Evolutionary conservation across 2,797 vertebrate species (phyloP), one percentile per base, ranked within the genome.

Genomic region (Tinamus major): DNA sequence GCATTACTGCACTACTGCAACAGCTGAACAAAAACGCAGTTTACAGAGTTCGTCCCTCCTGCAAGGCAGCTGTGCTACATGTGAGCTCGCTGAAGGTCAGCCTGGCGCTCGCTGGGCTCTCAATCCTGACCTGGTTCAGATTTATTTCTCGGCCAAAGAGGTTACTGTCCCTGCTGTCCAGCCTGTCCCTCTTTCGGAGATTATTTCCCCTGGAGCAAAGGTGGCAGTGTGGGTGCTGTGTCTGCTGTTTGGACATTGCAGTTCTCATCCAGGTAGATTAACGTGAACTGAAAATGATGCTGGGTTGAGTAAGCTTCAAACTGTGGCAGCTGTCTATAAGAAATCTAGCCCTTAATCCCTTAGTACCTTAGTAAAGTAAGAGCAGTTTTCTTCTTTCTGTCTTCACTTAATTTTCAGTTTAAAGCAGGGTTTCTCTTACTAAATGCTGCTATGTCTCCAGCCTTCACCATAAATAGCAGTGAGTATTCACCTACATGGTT

Each of bases 361-460:
- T 46, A 83, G 76, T 62, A 79, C 46, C 37, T 75, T 41, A 75
- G 35, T 41, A 53, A 85, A 79, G 51, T 7, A 90, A 56, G 35
- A 91, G 21, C 10, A 35, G 13, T 39, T 80, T 71, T 61, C 21
- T 23, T 63, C 49, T 53, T 63, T 15, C 51, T 33, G 12, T 35
- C 63, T 69, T 65, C 83, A 41, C 70, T 89, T 87, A 83, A 87
- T 81, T 81, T 76, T 59, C 51, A 87, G 55, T 21, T 82, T 75
- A 78, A 87, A 78, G 42, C 37, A 70, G 55, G 18, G 35, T 4
- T 48, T 81, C 49, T 79, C 41, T 65, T 51, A 65, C 62, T 67
- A 65, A 39, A 64, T 37, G 5, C 49, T 89, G 33, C 48, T 31
- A 2, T 33, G 65, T 65, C 61, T 88, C 55, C 80, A 93, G 67